Percentiles rank a stretch among this genome's conserved stretches.
Conservation (phyloP, 2,888 invertebrate species). For the Drosophila anomelani region DNA sequence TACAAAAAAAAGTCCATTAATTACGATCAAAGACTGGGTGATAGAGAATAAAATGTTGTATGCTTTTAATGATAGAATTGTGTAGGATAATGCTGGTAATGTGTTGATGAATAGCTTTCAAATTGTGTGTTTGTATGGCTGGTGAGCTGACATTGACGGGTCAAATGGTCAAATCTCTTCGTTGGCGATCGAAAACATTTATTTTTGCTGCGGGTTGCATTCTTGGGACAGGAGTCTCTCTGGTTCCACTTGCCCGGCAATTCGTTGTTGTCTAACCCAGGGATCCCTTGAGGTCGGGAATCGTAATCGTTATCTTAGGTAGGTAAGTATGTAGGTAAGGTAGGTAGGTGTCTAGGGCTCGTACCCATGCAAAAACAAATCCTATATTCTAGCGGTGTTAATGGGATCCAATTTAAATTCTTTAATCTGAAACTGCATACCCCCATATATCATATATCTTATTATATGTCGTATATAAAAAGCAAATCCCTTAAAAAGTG, state of each 20-base stretch:
- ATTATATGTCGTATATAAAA: constrained; percentile 56
- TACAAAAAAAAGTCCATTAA: constrained; percentile 46
- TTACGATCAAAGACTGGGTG: constrained; percentile 23
- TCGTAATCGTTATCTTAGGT: constrained; percentile 24
- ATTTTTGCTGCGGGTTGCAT: constrained; percentile 37
- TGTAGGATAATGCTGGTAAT: neutral
- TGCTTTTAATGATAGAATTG: neutral
- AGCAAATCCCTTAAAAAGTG: constrained; percentile 75
- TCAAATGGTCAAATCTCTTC: constrained; percentile 38
- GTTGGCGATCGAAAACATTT: constrained; percentile 42
- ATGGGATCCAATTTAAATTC: constrained; percentile 64
- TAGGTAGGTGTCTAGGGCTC: constrained; percentile 8
- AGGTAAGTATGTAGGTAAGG: constrained; percentile 1
- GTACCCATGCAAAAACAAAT: constrained; percentile 45
- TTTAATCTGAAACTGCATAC: constrained; percentile 65
- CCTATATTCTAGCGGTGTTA: constrained; percentile 14
- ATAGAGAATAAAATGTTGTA: constrained; percentile 2
- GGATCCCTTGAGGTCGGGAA: constrained; percentile 43
- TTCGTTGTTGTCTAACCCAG: constrained; percentile 75
- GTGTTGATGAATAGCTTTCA: neutral
- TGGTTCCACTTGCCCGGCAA: constrained; percentile 51
- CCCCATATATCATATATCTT: constrained; percentile 22
- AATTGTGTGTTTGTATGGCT: neutral
- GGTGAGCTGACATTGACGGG: constrained; percentile 19
- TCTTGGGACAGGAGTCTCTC: constrained; percentile 35